Evolutionary conservation across 2,888 invertebrate species (phyloP).

Genomic region (Caenorhabditis parvicauda): DNA sequence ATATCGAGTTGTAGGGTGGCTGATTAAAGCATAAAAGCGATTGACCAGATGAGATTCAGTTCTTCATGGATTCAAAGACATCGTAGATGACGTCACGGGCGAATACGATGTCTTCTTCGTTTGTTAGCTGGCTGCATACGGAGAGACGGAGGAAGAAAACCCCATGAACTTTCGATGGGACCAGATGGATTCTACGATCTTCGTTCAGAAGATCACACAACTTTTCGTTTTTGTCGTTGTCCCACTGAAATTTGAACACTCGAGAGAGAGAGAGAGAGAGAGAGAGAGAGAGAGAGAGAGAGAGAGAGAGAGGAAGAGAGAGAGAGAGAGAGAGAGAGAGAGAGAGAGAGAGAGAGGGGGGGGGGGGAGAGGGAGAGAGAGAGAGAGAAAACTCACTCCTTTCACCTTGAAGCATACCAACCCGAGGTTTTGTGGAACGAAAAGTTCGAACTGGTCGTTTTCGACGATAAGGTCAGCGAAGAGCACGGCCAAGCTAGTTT

Average conservation of each 20-base stretch:
- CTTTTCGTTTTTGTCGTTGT: slow-evolving; percentile 63
- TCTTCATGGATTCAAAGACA: too few relatives aligned
- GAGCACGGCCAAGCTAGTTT: slow-evolving; percentile 72
- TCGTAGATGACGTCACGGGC: slow-evolving; percentile 63
- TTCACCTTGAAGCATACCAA: slow-evolving; percentile 85
- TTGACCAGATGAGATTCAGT: too few relatives aligned
- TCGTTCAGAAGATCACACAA: slow-evolving; percentile 64
- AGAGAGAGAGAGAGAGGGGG: background rate
- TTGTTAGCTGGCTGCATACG: slow-evolving; percentile 64
- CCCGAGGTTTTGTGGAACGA: slow-evolving; percentile 83
- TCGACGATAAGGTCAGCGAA: slow-evolving; percentile 75
- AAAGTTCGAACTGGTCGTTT: slow-evolving; percentile 79
- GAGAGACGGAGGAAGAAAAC: slow-evolving; percentile 66
- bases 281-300: background rate
- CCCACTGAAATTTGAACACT: slow-evolving; percentile 57
- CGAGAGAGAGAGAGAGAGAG: background rate
- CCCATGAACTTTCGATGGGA: slow-evolving; percentile 64
- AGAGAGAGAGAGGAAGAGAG: background rate
- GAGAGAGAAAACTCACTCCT: slow-evolving; percentile 63
- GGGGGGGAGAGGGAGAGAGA: background rate
- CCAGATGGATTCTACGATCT: slow-evolving; percentile 66
- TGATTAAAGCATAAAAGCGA: too few relatives aligned
- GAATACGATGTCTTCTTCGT: slow-evolving; percentile 62
- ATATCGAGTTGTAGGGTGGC: too few relatives aligned
- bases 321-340: background rate